Conservation (phyloP, 2,797 vertebrate genomes). For the Melanotaenia nigrans region DNA sequence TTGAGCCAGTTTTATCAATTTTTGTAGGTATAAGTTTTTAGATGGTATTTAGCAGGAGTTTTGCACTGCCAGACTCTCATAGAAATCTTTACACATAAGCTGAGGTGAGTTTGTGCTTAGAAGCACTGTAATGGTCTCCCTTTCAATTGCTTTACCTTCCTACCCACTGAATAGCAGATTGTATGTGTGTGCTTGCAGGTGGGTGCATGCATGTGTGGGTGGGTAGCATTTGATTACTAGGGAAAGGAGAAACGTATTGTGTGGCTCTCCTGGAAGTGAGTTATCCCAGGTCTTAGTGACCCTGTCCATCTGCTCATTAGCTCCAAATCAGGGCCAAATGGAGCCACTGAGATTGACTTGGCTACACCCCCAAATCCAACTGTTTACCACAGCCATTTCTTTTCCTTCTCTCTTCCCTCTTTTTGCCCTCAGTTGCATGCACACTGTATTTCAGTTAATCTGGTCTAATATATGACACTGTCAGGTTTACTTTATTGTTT, state of each 20-base stretch:
- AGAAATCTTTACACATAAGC: constrained; percentile 56
- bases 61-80: constrained; percentile 26
- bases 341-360: constrained; percentile 75
- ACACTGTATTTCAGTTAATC: constrained; percentile 12
- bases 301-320: constrained; percentile 82
- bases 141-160: constrained; percentile 55
- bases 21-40: constrained; percentile 24
- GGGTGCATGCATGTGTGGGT: constrained; percentile 18
- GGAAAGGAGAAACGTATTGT: constrained; percentile 67
- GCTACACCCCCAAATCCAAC: constrained; percentile 62
- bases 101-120: constrained; percentile 50
- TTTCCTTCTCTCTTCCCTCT: constrained; percentile 41
- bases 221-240: constrained; percentile 62
- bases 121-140: constrained; percentile 51
- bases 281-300: constrained; percentile 68
- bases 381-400: constrained; percentile 59
- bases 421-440: constrained; percentile 12
- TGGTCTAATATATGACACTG: constrained; percentile 11
- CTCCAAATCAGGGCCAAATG: constrained; percentile 80
- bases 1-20: constrained; percentile 14
- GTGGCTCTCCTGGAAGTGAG: constrained; percentile 67
- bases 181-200: constrained; percentile 15
- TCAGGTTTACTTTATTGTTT: constrained; percentile 21
- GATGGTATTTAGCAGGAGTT: constrained; percentile 24
- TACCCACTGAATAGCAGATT: constrained; percentile 55